Percentiles rank a stretch among this genome's conserved stretches.
phyloP scores from a whole-genome alignment of 1,140 invertebrate species.

The Macrobrachium rosenbergii region DNA sequence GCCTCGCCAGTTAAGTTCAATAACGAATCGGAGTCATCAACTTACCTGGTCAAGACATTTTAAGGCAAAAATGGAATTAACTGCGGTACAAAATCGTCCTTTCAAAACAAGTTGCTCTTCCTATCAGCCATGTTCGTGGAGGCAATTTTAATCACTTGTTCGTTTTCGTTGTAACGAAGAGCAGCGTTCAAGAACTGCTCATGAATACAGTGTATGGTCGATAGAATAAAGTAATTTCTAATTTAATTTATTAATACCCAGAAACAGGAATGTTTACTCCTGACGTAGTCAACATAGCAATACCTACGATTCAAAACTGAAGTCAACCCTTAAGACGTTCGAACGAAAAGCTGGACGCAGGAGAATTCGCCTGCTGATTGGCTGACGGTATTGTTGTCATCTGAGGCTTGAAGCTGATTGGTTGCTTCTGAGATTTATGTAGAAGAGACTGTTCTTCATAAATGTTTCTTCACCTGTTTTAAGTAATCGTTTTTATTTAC shows the following conservation, averaged over 20 bases:
- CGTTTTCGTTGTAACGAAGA: not conserved
- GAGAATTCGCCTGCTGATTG: constrained; percentile 28
- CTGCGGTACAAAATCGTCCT: constrained; percentile 27
- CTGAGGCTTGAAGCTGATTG: constrained; percentile 17
- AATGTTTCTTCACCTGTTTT: constrained; percentile 15
- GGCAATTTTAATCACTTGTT: constrained; percentile 36
- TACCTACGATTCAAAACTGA: not conserved
- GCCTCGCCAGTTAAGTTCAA: not conserved
- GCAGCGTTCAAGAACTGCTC: too few species aligned
- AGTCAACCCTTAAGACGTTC: not conserved
- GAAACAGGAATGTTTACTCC: too few species aligned
- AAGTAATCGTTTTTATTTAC: constrained; percentile 3
- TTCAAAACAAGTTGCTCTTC: constrained; percentile 32
- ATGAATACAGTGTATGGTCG: too few species aligned
- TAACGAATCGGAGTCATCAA: not conserved
- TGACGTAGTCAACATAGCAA: too few species aligned
- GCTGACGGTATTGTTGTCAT: constrained; percentile 39
- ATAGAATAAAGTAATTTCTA: too few species aligned
- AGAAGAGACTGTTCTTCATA: constrained; percentile 9
- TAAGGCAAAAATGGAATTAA: not conserved
- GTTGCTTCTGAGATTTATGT: not conserved
- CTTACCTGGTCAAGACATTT: constrained; percentile 40
- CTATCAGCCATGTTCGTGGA: constrained; percentile 40
- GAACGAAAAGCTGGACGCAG: constrained; percentile 3
- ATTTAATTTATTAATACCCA: too few species aligned